Conservation (phyloP, 2,888 invertebrate genomes). For the Strigamia transsilvanica region DNA sequence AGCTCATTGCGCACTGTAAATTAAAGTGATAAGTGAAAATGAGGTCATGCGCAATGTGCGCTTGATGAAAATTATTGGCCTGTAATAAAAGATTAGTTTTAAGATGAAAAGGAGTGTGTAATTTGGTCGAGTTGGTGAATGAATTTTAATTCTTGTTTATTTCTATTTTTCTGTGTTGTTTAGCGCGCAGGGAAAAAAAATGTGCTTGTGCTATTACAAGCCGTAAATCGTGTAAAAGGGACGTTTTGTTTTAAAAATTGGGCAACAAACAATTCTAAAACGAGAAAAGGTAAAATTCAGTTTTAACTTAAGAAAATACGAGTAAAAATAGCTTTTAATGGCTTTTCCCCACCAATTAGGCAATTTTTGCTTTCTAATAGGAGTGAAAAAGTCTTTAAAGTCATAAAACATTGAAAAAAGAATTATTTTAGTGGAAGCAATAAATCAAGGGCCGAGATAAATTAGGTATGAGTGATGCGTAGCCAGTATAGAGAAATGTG, state of each 20-base stretch:
- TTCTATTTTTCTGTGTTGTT: neutral
- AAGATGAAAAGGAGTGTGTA: neutral
- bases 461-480: constrained; percentile 26
- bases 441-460: constrained; percentile 28
- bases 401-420: constrained; percentile 1
- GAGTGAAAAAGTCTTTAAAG: neutral
- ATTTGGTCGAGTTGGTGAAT: neutral
- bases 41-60: constrained; percentile 44
- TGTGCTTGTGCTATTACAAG: neutral
- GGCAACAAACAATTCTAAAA: neutral
- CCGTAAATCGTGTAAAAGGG: too few species aligned
- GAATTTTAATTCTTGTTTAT: neutral
- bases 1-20: constrained; percentile 41
- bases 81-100: constrained; percentile 34
- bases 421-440: neutral
- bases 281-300: neutral
- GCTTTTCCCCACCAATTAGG: neutral
- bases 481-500: constrained; percentile 42
- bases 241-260: neutral
- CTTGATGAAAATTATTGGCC: constrained; percentile 43
- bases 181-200: neutral
- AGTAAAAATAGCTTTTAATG: neutral
- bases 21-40: constrained; percentile 48
- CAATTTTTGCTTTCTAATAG: neutral
- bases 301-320: neutral